Conservation (phyloP, 2,888 invertebrate genomes). For the Aporophyla lueneburgensis region DNA sequence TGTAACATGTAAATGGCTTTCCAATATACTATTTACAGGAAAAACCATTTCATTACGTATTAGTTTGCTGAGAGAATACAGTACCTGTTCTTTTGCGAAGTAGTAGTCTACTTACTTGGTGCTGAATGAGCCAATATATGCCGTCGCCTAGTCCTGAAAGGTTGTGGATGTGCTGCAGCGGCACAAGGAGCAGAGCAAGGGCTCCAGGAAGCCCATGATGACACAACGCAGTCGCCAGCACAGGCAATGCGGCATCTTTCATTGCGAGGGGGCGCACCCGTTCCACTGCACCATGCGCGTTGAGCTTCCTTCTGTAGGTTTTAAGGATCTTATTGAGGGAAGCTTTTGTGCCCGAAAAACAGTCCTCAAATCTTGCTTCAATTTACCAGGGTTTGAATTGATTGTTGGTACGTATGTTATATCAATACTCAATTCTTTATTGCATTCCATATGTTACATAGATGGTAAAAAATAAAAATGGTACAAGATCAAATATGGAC, state of each 20-base stretch:
- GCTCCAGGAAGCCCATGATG: slow-evolving; percentile 92
- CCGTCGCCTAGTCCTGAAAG: slow-evolving; percentile 75
- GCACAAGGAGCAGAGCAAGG: slow-evolving; percentile 86
- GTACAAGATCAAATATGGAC: too few species aligned
- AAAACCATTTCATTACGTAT: not conserved
- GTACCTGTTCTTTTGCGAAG: not conserved
- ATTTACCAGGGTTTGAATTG: not conserved
- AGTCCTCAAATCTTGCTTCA: not conserved
- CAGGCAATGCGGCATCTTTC: slow-evolving; percentile 92
- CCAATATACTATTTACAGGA: not conserved
- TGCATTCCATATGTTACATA: too few species aligned
- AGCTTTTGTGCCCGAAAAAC: not conserved
- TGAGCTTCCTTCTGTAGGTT: slow-evolving; percentile 86
- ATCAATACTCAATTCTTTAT: too few species aligned
- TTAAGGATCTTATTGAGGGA: not conserved
- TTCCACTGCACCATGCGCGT: slow-evolving; percentile 88
- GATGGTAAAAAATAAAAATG: too few species aligned
- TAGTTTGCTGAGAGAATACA: not conserved
- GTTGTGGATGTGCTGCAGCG: slow-evolving; percentile 78
- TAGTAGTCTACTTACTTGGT: slow-evolving; percentile 74
- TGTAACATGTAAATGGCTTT: not conserved
- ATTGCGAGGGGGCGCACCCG: slow-evolving; percentile 85
- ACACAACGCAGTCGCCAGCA: slow-evolving; percentile 93
- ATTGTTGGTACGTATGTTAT: not conserved
- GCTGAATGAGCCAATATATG: slow-evolving; percentile 85